A percentile compares a stretch with the other conserved stretches of the same genome.
Conservation (phyloP, 1,140 invertebrate genomes). For the Lineus longissimus region DNA sequence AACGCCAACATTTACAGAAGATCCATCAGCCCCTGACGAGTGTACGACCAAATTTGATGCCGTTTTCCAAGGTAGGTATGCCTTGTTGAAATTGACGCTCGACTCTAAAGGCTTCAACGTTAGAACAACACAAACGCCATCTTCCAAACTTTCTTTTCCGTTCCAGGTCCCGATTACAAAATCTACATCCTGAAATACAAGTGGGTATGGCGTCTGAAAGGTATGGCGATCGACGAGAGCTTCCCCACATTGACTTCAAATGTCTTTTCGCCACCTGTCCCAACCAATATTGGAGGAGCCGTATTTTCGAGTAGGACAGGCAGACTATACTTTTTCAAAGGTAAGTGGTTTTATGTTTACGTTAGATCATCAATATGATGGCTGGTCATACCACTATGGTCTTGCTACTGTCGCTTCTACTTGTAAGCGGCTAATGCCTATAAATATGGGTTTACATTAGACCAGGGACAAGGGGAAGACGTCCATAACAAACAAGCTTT, state of each 20-base stretch:
- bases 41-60: conserved; percentile 80
- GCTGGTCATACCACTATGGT: too few species aligned
- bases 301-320: neutral
- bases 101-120: neutral
- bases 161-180: neutral
- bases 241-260: neutral
- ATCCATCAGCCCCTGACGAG: conserved; percentile 13
- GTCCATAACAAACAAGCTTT: too few species aligned
- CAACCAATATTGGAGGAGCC: neutral
- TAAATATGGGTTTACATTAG: too few species aligned
- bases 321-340: conserved; percentile 78
- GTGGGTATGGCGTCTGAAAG: conserved; percentile 66
- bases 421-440: too few species aligned
- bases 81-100: neutral
- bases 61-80: neutral
- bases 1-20: neutral
- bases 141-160: neutral
- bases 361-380: too few species aligned
- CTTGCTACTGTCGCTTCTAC: too few species aligned
- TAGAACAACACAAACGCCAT: neutral
- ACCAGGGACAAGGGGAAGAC: too few species aligned
- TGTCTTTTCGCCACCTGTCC: neutral
- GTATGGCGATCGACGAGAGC: conserved; percentile 60
- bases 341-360: too few species aligned
- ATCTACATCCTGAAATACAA: neutral